Base-by-base conservation (phyloP, 2,113 vertebrate species). In the Pygoscelis antarcticus region DNA sequence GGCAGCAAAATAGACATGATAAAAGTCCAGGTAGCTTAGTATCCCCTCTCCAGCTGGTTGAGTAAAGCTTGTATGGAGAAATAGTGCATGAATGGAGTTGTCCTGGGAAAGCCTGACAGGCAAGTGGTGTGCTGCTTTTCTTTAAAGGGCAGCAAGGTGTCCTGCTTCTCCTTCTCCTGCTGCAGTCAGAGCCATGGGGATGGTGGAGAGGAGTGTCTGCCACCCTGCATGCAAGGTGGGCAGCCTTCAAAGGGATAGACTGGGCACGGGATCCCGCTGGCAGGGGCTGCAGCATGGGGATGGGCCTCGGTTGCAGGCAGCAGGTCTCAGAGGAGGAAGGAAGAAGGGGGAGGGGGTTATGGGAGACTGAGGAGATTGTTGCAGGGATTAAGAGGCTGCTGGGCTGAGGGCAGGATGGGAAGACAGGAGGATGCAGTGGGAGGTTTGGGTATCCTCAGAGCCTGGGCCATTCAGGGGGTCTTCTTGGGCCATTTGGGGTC, bases 21-120 rank as follows among this genome's bases (percentile, higher is more conserved):
- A 79, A 82, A 66, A 70, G 57, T 47, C 34, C 10, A 42, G 15
- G 15, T 62, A 57, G 16, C 6, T 66, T 55, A 38, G 13, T 38
- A 32, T 65, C 44, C 32, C 29, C 1, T 44, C 29, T 90, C 29
- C 36, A 58, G 36, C 17, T 0, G 0, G 26, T 13, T 82, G 19
- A 78, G 20, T 68, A 66, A 70, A 47, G 30, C 17, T 52, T 66
- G n/a, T 18, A 18, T 11, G 46, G 60, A 15, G 26, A 38, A 71
- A 36, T 4, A 51, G 19, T 0, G 1, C 2, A 1, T 15, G 42
- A 46, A 52, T 8, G 18, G 58, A 13, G 26, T 6, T 46, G 11
- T 46, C 58, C 22, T 44, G 38, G 44, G 66, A 57, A 57, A 83
- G 29, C 27, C 46, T 66, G 34, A 27, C 8, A 57, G 36, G 23